Evolutionary conservation across 2,113 vertebrate species (phyloP).

Genomic region (Dryoscopus gambensis): DNA sequence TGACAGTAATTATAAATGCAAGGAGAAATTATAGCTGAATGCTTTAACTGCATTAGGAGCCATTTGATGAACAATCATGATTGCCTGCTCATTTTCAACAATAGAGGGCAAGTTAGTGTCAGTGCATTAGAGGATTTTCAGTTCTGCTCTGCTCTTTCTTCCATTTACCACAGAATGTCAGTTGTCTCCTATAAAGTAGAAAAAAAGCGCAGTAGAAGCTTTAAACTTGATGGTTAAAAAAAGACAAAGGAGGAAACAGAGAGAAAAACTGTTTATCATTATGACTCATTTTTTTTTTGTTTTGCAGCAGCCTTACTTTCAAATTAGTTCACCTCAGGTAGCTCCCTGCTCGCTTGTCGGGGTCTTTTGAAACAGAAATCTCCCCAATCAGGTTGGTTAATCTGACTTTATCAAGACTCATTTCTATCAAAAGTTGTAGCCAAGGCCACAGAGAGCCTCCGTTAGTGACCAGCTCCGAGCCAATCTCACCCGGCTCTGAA

Average conservation of each 20-base stretch:
- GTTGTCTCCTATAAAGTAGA: slow-evolving; percentile 87
- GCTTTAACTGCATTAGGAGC: slow-evolving; percentile 99
- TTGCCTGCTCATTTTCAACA: slow-evolving; percentile 96
- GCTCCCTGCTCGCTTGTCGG: slow-evolving; percentile 14
- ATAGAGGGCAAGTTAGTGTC: slow-evolving; percentile 98
- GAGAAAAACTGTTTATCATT: slow-evolving; percentile 74
- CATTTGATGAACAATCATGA: slow-evolving; percentile 98
- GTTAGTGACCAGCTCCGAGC: background rate
- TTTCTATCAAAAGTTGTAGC: slow-evolving; percentile 6
- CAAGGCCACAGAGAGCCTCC: background rate
- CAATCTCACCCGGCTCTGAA: background rate
- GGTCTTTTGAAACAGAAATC: slow-evolving; percentile 2
- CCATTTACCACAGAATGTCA: slow-evolving; percentile 98
- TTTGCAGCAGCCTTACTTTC: slow-evolving; percentile 57
- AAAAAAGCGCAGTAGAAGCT: slow-evolving; percentile 82
- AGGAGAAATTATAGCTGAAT: slow-evolving; percentile 99
- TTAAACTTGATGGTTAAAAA: slow-evolving; percentile 89
- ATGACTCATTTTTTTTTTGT: slow-evolving; percentile 44
- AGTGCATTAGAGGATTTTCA: slow-evolving; percentile 92
- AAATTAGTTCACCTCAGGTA: slow-evolving; percentile 67
- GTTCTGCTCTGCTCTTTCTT: slow-evolving; percentile 87
- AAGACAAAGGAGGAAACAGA: slow-evolving; percentile 74
- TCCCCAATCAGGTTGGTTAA: background rate
- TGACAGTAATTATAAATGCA: slow-evolving; percentile 99
- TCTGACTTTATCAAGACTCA: background rate